Evolutionary conservation across 2,797 vertebrate species (phyloP).

Genomic region (Neomorphus geoffroyi): DNA sequence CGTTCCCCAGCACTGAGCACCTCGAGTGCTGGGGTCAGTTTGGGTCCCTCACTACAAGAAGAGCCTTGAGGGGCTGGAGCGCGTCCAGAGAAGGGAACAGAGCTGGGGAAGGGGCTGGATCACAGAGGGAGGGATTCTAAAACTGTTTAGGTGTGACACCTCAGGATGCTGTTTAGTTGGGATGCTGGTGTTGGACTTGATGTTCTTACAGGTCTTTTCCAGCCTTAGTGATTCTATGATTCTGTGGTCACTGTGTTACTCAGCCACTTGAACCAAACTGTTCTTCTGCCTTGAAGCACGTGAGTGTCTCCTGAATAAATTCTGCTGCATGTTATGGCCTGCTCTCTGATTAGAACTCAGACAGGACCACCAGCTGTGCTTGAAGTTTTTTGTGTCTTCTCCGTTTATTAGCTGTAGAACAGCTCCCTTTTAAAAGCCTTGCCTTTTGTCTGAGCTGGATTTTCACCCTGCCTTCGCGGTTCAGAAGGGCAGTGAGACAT

Average conservation of each 20-base stretch:
- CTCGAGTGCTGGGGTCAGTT: too few relatives aligned
- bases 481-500: background rate
- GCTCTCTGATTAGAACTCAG: background rate
- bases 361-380: background rate
- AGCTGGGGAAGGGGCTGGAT: too few relatives aligned
- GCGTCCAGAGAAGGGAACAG: too few relatives aligned
- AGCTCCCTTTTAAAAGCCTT: background rate
- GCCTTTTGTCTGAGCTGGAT: background rate
- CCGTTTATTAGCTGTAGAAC: background rate
- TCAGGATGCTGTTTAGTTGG: too few relatives aligned
- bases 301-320: background rate
- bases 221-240: too few relatives aligned
- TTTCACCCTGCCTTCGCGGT: background rate
- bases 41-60: too few relatives aligned
- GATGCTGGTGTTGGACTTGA: too few relatives aligned
- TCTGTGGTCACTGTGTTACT: background rate
- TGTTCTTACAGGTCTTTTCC: too few relatives aligned
- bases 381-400: background rate
- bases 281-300: accelerated
- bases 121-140: too few relatives aligned
- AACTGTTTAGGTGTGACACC: too few relatives aligned
- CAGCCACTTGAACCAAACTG: background rate
- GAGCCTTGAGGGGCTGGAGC: too few relatives aligned
- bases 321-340: background rate
- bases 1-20: too few relatives aligned